Base-by-base conservation (phyloP, 2,888 invertebrate species). In the Trachelus stipa region DNA sequence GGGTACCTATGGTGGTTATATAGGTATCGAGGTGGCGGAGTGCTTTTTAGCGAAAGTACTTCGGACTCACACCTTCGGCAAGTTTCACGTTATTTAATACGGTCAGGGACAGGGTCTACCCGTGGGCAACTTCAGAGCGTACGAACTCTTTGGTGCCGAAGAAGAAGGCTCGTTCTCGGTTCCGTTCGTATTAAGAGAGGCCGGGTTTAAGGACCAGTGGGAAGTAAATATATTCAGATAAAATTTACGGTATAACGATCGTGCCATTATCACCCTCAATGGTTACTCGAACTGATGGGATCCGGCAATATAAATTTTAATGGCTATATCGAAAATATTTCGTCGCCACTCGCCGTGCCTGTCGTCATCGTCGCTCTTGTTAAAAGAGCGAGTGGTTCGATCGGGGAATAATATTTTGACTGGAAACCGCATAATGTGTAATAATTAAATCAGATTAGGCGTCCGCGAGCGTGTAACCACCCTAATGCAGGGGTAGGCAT, bases 361-460 rank as follows among this genome's bases (percentile, higher is more conserved):
- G 40, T 40, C 40, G 40, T 9, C 40, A 23, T 9, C 23, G 23
- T 56, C 56, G 56, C 23, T 56, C 23, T 9, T 56, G 9, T 9
- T 3, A 23, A 23, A 56, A 56, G 56, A 9, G 56, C 23, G 56
- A 56, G 56, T 56, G 9, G 23, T 56, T 56, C 56, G 56, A 56
- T 56, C 56, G 30, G 33, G 40, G 77, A 75, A 80, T 80, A 80
- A 76, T 80, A 69, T 79, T 76, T 78, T 76, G 79, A 79, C 73
- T 73, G 76, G 80, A 79, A 83, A 82, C 81, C 84, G 83, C 81
- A 81, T 88, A 88, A 88, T 86, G 85, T 85, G 87, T 88, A 88
- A 88, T 88, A 88, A 88, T 89, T 88, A 87, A 87, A 90, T 90
- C 90, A 87, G 90, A 90, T 90, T 88, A 86, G 80, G 80, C 80